A percentile compares a stretch with the other conserved stretches of the same genome.
These are phyloP conservation scores for Plebejus argus DNA, from an alignment of 2,888 invertebrate species.

Conservation along the genomic window DNA sequence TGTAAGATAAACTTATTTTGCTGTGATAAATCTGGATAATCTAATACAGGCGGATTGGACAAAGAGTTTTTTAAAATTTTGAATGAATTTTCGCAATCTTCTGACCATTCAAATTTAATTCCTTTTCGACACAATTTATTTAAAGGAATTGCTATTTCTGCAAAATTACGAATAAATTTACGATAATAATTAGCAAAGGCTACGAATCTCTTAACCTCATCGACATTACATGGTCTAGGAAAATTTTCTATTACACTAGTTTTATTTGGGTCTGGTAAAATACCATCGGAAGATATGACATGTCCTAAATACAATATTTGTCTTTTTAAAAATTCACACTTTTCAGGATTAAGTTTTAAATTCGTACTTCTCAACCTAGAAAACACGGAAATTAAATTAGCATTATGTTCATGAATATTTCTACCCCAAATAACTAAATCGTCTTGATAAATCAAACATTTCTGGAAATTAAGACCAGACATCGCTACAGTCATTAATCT, in stretches of 20 bases:
- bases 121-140: background rate
- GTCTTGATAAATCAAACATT: too few relatives aligned
- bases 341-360: background rate
- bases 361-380: background rate
- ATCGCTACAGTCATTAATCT: too few relatives aligned
- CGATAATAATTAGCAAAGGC: background rate
- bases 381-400: background rate
- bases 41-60: too few relatives aligned
- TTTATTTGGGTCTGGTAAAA: background rate
- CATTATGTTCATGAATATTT: too few relatives aligned
- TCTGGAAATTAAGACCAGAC: too few relatives aligned
- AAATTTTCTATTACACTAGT: background rate
- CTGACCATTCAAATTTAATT: too few relatives aligned
- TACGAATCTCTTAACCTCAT: background rate
- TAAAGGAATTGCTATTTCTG: conserved; percentile 15
- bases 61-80: too few relatives aligned
- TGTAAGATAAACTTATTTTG: conserved; percentile 34
- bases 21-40: conserved; percentile 29
- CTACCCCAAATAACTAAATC: too few relatives aligned
- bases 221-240: background rate
- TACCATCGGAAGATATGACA: background rate
- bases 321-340: background rate
- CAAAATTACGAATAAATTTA: background rate
- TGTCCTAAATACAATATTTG: background rate
- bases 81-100: too few relatives aligned